Conservation (phyloP, 2,797 vertebrate species). For the Coregonus sp. region DNA sequence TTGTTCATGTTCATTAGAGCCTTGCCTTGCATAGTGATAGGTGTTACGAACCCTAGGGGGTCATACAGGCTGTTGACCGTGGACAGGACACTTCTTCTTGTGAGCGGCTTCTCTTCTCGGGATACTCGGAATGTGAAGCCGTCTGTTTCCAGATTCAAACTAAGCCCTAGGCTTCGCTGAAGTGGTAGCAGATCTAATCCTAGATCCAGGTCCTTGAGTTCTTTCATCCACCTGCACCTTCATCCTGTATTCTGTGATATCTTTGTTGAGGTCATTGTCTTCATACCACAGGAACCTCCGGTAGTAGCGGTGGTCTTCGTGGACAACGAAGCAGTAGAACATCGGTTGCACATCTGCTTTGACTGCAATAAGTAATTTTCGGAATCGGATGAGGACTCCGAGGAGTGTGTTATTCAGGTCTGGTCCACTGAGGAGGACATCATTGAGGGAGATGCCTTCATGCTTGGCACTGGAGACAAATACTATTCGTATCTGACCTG, state of each 20-base stretch:
- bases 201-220: too few relatives aligned
- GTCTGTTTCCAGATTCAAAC: too few relatives aligned
- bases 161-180: too few relatives aligned
- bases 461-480: constrained; percentile 9
- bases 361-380: background rate
- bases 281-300: too few relatives aligned
- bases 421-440: constrained; percentile 4
- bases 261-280: too few relatives aligned
- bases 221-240: too few relatives aligned
- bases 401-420: background rate
- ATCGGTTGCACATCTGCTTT: background rate
- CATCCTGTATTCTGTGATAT: too few relatives aligned
- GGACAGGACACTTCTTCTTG: background rate
- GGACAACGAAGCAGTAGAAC: constrained; percentile 6
- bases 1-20: background rate
- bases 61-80: background rate
- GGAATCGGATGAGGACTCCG: constrained; percentile 4
- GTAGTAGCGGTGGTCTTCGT: background rate
- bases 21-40: background rate
- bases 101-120: background rate
- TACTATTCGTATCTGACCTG: background rate
- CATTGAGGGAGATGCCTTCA: constrained; percentile 13
- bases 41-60: background rate
- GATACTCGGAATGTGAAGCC: too few relatives aligned
- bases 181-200: too few relatives aligned